Evolutionary conservation across 2,797 vertebrate genomes (phyloP).

Genomic region (Premnoplex brunnescens): DNA sequence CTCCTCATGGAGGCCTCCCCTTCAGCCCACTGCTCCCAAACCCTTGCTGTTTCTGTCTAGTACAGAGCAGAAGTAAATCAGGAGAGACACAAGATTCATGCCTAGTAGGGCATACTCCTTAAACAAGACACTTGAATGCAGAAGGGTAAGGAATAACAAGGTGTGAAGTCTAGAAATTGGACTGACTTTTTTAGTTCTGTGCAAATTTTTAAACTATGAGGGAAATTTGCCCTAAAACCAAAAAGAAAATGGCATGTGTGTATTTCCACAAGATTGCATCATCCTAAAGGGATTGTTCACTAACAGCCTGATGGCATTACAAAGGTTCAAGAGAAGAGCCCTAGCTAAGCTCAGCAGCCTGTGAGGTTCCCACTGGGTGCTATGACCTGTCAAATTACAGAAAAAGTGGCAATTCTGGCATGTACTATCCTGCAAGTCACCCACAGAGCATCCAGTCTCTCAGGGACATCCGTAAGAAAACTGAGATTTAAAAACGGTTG

Average conservation of each 20-base stretch:
- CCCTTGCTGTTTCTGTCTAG: rapidly evolving
- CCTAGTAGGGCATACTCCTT: background rate
- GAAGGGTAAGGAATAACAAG: background rate
- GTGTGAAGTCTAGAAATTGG: background rate
- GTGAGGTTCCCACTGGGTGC: background rate
- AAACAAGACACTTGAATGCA: background rate
- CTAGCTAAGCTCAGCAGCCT: rapidly evolving
- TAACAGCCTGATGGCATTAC: background rate
- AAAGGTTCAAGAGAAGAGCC: background rate
- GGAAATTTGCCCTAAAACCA: background rate
- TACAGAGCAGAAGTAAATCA: background rate
- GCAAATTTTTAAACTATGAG: background rate
- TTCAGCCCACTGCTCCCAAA: rapidly evolving
- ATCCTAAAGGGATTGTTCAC: background rate
- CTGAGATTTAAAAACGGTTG: background rate
- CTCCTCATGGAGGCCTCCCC: background rate
- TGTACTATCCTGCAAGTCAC: background rate
- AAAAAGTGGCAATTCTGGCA: background rate
- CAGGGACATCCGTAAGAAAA: background rate
- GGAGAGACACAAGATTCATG: background rate
- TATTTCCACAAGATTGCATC: background rate
- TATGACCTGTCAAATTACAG: background rate
- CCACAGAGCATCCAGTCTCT: background rate
- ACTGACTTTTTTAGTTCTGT: background rate
- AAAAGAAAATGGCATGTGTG: background rate